Conservation (phyloP, 2,113 vertebrate species). For the Athene cunicularia region DNA sequence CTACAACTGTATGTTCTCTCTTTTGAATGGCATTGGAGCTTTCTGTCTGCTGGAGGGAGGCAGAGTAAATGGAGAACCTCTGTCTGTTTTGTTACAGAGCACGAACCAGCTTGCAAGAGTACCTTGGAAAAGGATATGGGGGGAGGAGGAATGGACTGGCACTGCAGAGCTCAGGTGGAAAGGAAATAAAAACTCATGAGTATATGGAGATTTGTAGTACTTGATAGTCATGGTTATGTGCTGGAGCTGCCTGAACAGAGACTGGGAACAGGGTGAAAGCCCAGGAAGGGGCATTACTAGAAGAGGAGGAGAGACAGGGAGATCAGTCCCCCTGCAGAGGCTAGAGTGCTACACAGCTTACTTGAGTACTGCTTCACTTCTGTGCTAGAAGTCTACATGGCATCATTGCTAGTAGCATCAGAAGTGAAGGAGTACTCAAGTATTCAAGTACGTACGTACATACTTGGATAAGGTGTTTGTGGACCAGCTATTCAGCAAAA, state of each 20-base stretch:
- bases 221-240: background rate
- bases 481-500: background rate
- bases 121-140: background rate
- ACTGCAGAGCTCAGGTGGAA: background rate
- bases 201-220: background rate
- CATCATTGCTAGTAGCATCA: background rate
- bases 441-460: accelerated
- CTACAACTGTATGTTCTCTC: background rate
- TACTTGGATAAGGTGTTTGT: background rate
- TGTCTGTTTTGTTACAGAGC: background rate
- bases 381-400: background rate
- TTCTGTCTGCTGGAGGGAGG: background rate
- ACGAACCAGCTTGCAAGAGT: background rate
- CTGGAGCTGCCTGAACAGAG: background rate
- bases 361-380: background rate
- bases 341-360: background rate
- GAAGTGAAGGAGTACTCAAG: background rate
- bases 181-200: background rate
- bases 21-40: background rate
- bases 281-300: background rate
- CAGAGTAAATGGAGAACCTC: background rate
- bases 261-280: background rate
- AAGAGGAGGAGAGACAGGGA: background rate
- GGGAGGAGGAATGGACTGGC: background rate
- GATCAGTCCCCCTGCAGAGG: background rate